phyloP scores from a whole-genome alignment of 2,888 invertebrate genomes.

The Agrilus biguttatus region DNA sequence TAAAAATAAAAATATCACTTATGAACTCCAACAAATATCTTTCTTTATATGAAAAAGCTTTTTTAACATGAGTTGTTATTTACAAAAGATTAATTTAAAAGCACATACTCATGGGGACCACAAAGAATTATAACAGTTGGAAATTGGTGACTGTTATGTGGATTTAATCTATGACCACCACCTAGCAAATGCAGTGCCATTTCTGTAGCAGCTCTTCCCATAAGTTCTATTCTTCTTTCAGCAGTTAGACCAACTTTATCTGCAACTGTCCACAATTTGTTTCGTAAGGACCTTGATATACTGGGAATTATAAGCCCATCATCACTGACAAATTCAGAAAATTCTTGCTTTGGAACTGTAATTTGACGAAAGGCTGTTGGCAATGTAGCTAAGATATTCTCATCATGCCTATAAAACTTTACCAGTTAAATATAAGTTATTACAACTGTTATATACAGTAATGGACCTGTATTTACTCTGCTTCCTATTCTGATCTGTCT shows the following conservation, averaged over 20 bases:
- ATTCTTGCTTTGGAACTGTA: conserved; percentile 47
- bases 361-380: conserved; percentile 55
- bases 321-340: conserved; percentile 60
- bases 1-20: background rate
- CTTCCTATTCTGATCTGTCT: conserved; percentile 29
- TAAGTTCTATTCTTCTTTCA: conserved; percentile 55
- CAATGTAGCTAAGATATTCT: conserved; percentile 59
- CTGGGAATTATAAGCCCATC: conserved; percentile 69
- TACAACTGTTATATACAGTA: background rate
- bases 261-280: conserved; percentile 53
- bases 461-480: conserved; percentile 25
- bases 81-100: background rate
- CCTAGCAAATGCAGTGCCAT: conserved; percentile 72
- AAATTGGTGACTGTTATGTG: conserved; percentile 78
- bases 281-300: conserved; percentile 49
- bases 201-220: conserved; percentile 75
- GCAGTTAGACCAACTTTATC: conserved; percentile 50
- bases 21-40: background rate
- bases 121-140: conserved; percentile 67
- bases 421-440: background rate
- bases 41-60: no score
- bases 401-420: conserved; percentile 58
- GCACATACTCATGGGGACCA: conserved; percentile 44
- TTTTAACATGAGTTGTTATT: no score
- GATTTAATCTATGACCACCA: conserved; percentile 69